Conservation (phyloP, 2,797 vertebrate species). For the Oceanodroma leucorhoa region DNA sequence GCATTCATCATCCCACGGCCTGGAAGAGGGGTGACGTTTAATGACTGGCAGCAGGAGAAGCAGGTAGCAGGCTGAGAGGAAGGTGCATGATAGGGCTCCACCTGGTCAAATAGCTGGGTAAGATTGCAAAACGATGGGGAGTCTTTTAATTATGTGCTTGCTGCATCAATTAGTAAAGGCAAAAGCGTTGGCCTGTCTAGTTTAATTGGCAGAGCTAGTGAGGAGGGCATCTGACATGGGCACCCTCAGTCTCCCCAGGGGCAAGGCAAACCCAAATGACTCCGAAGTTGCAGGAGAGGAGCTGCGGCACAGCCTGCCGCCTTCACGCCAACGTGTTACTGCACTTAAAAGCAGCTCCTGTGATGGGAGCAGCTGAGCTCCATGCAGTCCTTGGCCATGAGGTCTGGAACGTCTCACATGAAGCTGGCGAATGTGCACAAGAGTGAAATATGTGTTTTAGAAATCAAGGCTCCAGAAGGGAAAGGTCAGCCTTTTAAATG, state of each 20-base stretch:
- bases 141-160: slow-evolving; percentile 2
- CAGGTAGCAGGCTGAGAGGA: not conserved
- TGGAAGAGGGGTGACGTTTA: not conserved
- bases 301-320: not conserved
- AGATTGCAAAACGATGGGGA: not conserved
- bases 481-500: not conserved
- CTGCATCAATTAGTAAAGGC: slow-evolving; percentile 21
- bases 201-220: slow-evolving; percentile 25
- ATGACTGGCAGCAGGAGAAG: not conserved
- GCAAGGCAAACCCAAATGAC: not conserved
- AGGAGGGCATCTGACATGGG: not conserved
- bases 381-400: fast-evolving
- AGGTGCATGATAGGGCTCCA: not conserved
- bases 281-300: not conserved
- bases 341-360: not conserved
- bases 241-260: not conserved
- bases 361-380: not conserved
- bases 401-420: not conserved
- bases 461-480: not conserved
- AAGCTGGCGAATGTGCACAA: not conserved
- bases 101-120: not conserved
- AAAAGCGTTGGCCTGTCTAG: not conserved
- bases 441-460: not conserved
- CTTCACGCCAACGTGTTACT: fast-evolving
- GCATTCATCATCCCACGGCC: not conserved